A percentile compares a stretch with the other conserved stretches of the same genome.
Conservation (phyloP, 2,113 vertebrate genomes). For the Serinus canaria region DNA sequence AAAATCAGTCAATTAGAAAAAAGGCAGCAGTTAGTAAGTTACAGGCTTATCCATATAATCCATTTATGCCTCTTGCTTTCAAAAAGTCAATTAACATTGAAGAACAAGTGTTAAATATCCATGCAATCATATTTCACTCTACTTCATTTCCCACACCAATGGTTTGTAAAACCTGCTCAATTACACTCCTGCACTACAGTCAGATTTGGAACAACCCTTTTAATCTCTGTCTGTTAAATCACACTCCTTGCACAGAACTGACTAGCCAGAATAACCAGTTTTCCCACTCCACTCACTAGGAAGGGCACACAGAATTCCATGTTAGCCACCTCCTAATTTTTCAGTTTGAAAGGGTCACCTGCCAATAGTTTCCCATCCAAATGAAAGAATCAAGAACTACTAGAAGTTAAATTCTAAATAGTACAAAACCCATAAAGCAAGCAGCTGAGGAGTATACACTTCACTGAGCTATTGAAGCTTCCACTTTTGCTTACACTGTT, state of each 20-base stretch:
- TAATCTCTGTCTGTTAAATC: neutral
- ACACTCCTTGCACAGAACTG: neutral
- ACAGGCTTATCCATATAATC: neutral
- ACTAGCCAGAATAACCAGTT: neutral
- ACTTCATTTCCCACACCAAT: neutral
- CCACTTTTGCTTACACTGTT: neutral
- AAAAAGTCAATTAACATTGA: neutral
- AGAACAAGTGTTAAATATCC: neutral
- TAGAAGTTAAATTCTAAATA: neutral
- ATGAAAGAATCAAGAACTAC: neutral
- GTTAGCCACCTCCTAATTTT: neutral
- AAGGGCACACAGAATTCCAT: neutral
- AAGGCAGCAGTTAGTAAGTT: constrained; percentile 1
- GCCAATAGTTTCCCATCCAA: neutral
- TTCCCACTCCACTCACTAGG: neutral
- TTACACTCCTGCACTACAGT: neutral
- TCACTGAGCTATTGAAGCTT: neutral
- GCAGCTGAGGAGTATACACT: neutral
- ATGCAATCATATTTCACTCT: neutral
- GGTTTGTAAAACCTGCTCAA: neutral
- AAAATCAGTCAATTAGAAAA: constrained; percentile 19
- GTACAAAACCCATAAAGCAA: neutral
- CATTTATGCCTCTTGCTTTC: neutral
- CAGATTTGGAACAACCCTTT: neutral
- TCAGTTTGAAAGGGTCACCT: neutral